Percentiles rank a stretch among this genome's conserved stretches.
These are phyloP conservation scores for Smittia sp. DNA, from an alignment of 2,888 invertebrate genomes.

Conservation along the genomic window DNA sequence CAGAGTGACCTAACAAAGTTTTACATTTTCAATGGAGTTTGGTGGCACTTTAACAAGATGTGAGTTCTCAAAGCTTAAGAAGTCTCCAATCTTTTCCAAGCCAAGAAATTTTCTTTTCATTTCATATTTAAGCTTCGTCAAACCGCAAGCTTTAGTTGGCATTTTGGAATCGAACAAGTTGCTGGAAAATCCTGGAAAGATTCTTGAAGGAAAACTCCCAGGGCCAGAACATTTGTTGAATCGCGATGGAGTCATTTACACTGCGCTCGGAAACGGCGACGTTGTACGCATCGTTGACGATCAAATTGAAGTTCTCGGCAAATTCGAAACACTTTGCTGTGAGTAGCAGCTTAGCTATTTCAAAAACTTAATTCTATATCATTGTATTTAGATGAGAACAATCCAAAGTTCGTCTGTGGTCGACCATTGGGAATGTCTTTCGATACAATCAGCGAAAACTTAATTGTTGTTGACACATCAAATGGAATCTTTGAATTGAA, in stretches of 20 bases:
- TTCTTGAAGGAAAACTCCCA: constrained; percentile 66
- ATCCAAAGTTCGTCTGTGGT: constrained; percentile 82
- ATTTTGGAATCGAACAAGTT: constrained; percentile 59
- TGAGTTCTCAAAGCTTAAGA: no score
- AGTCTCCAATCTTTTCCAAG: no score
- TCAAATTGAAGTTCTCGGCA: constrained; percentile 68
- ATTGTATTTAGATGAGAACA: constrained; percentile 56
- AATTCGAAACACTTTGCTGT: constrained; percentile 75
- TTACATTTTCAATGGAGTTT: no score
- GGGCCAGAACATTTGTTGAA: constrained; percentile 81
- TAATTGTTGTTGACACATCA: constrained; percentile 81
- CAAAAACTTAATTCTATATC: not conserved
- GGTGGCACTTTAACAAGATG: no score
- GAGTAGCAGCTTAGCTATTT: constrained; percentile 47
- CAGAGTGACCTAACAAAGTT: no score
- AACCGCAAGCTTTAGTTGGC: not conserved
- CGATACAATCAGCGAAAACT: constrained; percentile 66
- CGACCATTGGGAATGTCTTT: constrained; percentile 87
- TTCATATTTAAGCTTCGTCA: not conserved
- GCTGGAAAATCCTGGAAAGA: constrained; percentile 65
- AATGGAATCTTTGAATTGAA: constrained; percentile 84
- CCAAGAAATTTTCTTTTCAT: constrained; percentile 52
- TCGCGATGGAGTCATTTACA: constrained; percentile 61
- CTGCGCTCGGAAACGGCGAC: constrained; percentile 62
- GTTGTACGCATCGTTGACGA: constrained; percentile 70